Conservation (phyloP, 2,113 vertebrate species). For the Origma solitaria region DNA sequence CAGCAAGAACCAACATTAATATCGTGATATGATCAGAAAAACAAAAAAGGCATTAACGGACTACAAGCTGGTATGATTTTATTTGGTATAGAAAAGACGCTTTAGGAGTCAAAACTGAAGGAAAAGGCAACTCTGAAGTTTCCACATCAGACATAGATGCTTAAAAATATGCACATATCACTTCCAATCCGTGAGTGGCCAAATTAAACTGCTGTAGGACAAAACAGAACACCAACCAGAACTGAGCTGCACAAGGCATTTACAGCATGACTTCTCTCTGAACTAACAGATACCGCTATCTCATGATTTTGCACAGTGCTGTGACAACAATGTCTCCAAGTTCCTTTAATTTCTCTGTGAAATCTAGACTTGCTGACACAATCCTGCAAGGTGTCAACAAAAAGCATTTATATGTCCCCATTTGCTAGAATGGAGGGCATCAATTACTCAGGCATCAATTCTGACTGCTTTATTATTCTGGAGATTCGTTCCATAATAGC, state of each 20-base stretch:
- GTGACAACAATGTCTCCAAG: background rate
- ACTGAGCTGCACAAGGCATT: background rate
- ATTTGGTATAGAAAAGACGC: background rate
- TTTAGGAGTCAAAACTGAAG: background rate
- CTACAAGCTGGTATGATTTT: background rate
- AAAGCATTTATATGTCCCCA: background rate
- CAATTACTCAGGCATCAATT: background rate
- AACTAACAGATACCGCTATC: background rate
- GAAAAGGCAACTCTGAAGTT: background rate
- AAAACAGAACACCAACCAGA: background rate
- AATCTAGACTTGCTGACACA: background rate
- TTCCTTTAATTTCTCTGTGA: background rate
- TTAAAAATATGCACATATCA: background rate
- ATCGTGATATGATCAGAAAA: background rate
- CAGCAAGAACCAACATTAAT: background rate
- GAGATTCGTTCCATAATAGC: background rate
- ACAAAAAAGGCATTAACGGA: background rate
- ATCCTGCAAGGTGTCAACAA: background rate
- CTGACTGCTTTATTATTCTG: background rate
- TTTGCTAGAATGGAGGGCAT: background rate
- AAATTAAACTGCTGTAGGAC: background rate
- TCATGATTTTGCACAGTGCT: background rate
- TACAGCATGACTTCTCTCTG: background rate
- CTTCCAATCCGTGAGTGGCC: background rate
- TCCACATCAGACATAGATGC: accelerated